phyloP scores from a whole-genome alignment of 64 coral and sea anemone species.

The Cladopsammia gracilis region DNA sequence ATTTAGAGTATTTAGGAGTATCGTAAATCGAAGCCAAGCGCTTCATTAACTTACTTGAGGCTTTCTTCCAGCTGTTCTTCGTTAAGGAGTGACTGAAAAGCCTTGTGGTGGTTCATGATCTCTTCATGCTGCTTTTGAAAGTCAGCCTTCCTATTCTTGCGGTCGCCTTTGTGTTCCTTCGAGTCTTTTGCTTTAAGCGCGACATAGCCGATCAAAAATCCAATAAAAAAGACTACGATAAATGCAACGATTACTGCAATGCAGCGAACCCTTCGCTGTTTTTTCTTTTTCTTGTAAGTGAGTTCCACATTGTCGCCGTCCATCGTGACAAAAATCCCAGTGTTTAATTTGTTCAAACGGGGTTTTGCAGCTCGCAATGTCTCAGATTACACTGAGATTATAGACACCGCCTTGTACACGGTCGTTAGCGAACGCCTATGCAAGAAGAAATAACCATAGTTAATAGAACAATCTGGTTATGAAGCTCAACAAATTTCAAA shows the following conservation, averaged over 20 bases:
- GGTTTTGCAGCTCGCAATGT: no score
- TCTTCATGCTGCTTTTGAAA: not conserved
- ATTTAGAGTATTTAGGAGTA: no score
- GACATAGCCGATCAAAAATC: slow-evolving; percentile 81
- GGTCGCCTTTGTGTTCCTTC: not conserved
- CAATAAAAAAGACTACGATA: slow-evolving; percentile 56
- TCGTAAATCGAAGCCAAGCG: no score
- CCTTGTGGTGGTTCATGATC: not conserved
- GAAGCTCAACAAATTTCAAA: no score
- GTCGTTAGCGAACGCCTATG: no score
- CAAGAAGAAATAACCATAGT: no score
- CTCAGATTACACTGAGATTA: no score
- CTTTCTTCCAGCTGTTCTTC: slow-evolving; percentile 46
- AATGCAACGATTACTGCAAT: slow-evolving; percentile 42
- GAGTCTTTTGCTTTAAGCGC: not conserved
- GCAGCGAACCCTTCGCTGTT: slow-evolving; percentile 41
- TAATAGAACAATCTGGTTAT: no score
- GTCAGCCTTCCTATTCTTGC: not conserved
- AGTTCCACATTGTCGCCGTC: not conserved
- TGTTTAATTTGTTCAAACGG: no score
- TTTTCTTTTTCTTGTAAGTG: slow-evolving; percentile 62
- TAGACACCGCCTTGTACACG: no score
- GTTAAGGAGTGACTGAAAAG: slow-evolving; percentile 30
- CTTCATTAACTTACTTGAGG: slow-evolving; percentile 47
- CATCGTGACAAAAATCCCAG: not conserved